phyloP scores from a whole-genome alignment of 2,888 invertebrate genomes.

The Erebia palarica region DNA sequence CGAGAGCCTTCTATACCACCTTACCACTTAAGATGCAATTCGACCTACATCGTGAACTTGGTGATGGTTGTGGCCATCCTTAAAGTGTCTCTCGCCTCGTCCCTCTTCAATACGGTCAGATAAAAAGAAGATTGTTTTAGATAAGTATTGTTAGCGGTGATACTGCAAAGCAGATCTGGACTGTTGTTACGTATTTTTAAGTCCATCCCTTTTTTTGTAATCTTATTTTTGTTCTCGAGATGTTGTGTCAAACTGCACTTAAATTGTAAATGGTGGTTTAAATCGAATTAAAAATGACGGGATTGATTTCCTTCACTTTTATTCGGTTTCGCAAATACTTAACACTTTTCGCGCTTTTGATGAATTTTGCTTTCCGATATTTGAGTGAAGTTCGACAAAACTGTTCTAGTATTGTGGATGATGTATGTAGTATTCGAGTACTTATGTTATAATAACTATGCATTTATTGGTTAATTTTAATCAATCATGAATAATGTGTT shows the following conservation, averaged over 20 bases:
- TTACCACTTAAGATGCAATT: slow-evolving; percentile 82
- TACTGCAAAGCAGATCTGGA: slow-evolving; percentile 79
- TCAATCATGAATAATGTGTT: slow-evolving; percentile 26
- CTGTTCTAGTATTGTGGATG: slow-evolving; percentile 36
- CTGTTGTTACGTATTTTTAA: slow-evolving; percentile 80
- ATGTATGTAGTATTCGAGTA: slow-evolving; percentile 32
- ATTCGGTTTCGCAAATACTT: slow-evolving; percentile 55
- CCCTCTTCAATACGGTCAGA: slow-evolving; percentile 80
- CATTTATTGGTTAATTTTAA: slow-evolving; percentile 29
- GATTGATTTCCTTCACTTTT: slow-evolving; percentile 46
- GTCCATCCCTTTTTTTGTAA: slow-evolving; percentile 64
- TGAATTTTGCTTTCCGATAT: slow-evolving; percentile 66
- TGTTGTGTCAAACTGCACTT: slow-evolving; percentile 83
- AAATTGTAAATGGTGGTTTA: slow-evolving; percentile 78
- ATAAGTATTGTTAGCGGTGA: slow-evolving; percentile 79
- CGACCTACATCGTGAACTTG: slow-evolving; percentile 81
- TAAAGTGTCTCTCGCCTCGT: slow-evolving; percentile 78
- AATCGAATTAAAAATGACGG: slow-evolving; percentile 52
- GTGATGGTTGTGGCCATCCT: slow-evolving; percentile 80
- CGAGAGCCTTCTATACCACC: slow-evolving; percentile 78
- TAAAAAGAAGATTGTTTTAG: slow-evolving; percentile 71
- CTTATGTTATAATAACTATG: slow-evolving; percentile 25
- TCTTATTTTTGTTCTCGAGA: slow-evolving; percentile 59
- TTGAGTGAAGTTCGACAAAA: slow-evolving; percentile 82
- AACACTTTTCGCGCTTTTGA: slow-evolving; percentile 57